These are phyloP conservation scores for Patella vulgata DNA, from an alignment of 1,140 invertebrate species.

Conservation along the genomic window DNA sequence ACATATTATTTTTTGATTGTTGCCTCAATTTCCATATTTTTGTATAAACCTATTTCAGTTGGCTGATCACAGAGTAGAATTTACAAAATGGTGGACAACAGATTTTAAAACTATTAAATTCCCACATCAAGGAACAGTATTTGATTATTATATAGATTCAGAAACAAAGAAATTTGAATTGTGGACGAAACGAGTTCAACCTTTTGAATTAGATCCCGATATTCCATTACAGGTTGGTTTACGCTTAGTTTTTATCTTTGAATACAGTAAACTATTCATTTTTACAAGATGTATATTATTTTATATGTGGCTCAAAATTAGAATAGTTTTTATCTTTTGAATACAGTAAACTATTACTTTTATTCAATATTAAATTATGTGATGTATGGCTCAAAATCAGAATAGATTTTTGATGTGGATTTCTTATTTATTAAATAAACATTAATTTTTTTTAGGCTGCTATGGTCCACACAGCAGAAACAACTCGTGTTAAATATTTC, in stretches of 20 bases:
- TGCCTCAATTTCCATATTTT: too few species aligned
- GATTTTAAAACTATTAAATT: conserved; percentile 97
- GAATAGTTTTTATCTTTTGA: too few species aligned
- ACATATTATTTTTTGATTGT: too few species aligned
- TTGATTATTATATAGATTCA: conserved; percentile 93
- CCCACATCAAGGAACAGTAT: conserved; percentile 82
- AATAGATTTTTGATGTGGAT: neutral
- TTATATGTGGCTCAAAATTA: too few species aligned
- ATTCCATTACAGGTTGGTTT: conserved; percentile 83
- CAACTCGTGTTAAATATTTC: conserved; percentile 88
- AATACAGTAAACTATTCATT: too few species aligned
- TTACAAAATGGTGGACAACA: conserved; percentile 96
- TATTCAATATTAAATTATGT: too few species aligned
- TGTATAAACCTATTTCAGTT: conserved; percentile 64
- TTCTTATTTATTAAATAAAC: neutral
- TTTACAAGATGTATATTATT: too few species aligned
- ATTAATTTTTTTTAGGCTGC: conserved; percentile 73
- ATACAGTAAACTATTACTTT: too few species aligned
- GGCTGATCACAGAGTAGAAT: conserved; percentile 89
- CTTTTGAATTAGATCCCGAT: conserved; percentile 92
- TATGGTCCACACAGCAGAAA: conserved; percentile 93
- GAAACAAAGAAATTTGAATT: conserved; percentile 89
- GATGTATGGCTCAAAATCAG: too few species aligned
- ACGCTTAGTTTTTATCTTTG: too few species aligned
- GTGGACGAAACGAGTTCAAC: conserved; percentile 88